A percentile compares a stretch with the other conserved stretches of the same genome.
phyloP scores from a whole-genome alignment of 2,888 invertebrate species.

The Nesidiocoris tenuis region DNA sequence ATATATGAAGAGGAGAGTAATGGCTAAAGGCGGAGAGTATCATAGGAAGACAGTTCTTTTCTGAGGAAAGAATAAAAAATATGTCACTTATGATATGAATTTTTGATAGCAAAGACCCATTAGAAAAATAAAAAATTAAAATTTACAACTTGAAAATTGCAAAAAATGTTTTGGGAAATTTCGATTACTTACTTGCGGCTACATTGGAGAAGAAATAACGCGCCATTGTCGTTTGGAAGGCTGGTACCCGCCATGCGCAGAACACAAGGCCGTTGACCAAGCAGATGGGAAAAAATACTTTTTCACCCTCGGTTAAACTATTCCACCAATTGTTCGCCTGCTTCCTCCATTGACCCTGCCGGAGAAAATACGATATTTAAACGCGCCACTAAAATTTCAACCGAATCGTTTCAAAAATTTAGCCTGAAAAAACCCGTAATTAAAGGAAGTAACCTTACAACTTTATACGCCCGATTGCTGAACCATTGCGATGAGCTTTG shows the following conservation, averaged over 20 bases:
- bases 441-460: conserved; percentile 13
- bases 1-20: conserved; percentile 79
- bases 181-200: conserved; percentile 70
- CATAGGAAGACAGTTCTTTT: conserved; percentile 81
- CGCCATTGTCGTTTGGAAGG: conserved; percentile 70
- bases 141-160: no score
- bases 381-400: not conserved
- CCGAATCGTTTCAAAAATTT: not conserved
- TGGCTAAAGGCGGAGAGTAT: conserved; percentile 94
- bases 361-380: conserved; percentile 37
- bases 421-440: not conserved
- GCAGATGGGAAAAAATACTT: conserved; percentile 77
- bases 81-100: not conserved
- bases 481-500: conserved; percentile 38
- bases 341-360: conserved; percentile 54
- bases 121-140: no score
- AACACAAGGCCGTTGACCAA: conserved; percentile 77
- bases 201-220: conserved; percentile 85
- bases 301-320: conserved; percentile 69
- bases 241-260: conserved; percentile 75
- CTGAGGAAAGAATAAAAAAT: no score
- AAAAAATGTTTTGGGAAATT: no score
- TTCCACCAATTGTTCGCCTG: conserved; percentile 68
- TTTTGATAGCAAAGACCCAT: no score
- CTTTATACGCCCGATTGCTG: conserved; percentile 26